Conservation (phyloP, 2,888 invertebrate genomes). For the Pilophorus perplexus region DNA sequence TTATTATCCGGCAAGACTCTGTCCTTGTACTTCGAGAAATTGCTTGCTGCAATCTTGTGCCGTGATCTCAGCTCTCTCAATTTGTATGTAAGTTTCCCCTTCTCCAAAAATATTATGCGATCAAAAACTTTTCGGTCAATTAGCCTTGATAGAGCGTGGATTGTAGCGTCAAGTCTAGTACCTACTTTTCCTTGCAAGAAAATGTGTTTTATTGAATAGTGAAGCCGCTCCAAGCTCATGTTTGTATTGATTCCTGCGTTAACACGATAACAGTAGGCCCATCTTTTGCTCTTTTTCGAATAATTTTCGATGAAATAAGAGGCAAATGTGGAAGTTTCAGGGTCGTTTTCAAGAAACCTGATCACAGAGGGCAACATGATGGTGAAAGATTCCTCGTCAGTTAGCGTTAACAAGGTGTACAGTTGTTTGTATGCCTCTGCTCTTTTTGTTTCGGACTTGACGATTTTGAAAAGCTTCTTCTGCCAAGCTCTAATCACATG, state of each 20-base stretch:
- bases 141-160: slow-evolving; percentile 8
- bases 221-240: slow-evolving; percentile 47
- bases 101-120: slow-evolving; percentile 6
- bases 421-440: slow-evolving; percentile 6
- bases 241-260: too few relatives aligned
- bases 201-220: slow-evolving; percentile 46
- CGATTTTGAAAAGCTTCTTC: neutral
- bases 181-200: slow-evolving; percentile 45
- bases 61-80: neutral
- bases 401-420: slow-evolving; percentile 5
- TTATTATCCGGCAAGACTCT: too few relatives aligned
- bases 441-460: too few relatives aligned
- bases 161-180: slow-evolving; percentile 36
- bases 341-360: neutral
- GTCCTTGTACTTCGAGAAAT: too few relatives aligned
- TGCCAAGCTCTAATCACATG: slow-evolving; percentile 46
- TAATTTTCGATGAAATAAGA: slow-evolving; percentile 15
- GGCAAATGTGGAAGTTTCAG: slow-evolving; percentile 5
- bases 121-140: slow-evolving; percentile 25
- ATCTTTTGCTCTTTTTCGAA: neutral
- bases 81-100: slow-evolving; percentile 1
- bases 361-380: neutral
- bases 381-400: slow-evolving; percentile 7
- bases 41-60: too few relatives aligned
- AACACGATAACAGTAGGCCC: slow-evolving; percentile 47